Base-by-base conservation (phyloP, 2,797 vertebrate species). In the Sebastes oblongus region DNA sequence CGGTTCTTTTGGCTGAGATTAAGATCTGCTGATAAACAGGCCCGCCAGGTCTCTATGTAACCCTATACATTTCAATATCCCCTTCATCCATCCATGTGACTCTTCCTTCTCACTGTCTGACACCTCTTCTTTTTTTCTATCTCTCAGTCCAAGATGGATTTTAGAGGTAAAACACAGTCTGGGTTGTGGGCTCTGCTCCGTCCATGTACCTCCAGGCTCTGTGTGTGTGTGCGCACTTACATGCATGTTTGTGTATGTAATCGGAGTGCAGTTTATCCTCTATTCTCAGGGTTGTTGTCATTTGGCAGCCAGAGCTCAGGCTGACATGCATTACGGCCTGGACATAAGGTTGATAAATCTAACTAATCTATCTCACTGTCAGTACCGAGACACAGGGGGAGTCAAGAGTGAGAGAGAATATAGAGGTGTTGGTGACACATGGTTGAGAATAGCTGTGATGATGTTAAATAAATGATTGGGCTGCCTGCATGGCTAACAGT, bases 1-100 rank as follows among this genome's bases (percentile, higher is more conserved):
- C 32, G 56, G 89, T 85, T 92, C 90, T 90, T 90, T 95, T 86
- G 89, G 87, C 91, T 87, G 84, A 93, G 95, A 95, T 95, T 94
- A 94, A 92, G 92, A 95, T 96, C 93, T 93, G 88, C 89, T 94
- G 93, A 95, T 95, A 93, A 95, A 94, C 88, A 91, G 91, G 90
- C 90, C 94, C 55, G 67, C 83, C 68, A 88, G 94, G 85, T 88
- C 80, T 89, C 76, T 66, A 61, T 83, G 94, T 94, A 95, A 96
- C 92, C 80, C 68, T 83, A 95, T 87, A 89, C 86, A 64, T 67
- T 71, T 83, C 68, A 81, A 61, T 79, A 77, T 86, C 34, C 73
- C 67, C 25, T 58, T 36, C 72, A 72, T 75, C 72, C 64, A 66
- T 72, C 75, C 20, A n/a, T 79, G 82, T 76, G 52, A 85, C 67